Evolutionary conservation across 2,113 vertebrate genomes (phyloP).

Genomic region (Sclerurus mexicanus): DNA sequence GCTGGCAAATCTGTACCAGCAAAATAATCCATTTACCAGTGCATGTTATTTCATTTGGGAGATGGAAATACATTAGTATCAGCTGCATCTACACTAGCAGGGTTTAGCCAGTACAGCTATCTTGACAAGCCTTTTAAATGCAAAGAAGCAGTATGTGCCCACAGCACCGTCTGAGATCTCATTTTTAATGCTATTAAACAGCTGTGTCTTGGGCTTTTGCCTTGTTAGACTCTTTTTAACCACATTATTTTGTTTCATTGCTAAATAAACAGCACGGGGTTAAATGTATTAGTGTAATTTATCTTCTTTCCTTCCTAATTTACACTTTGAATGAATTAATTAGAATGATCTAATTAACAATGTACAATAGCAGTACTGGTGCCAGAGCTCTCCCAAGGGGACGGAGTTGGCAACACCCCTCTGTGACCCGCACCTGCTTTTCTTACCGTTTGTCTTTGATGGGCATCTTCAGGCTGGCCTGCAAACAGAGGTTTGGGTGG

Average conservation of each 20-base stretch:
- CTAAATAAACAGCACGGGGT: conserved; percentile 76
- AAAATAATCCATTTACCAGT: background rate
- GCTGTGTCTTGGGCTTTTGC: conserved; percentile 66
- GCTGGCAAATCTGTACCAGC: background rate
- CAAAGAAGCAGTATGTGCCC: conserved; percentile 44
- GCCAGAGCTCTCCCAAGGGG: conserved; percentile 16
- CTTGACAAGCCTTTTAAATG: conserved; percentile 15
- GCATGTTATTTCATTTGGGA: background rate
- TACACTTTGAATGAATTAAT: conserved; percentile 74
- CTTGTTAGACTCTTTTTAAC: conserved; percentile 71
- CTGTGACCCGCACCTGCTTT: conserved; percentile 50
- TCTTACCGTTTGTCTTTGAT: background rate
- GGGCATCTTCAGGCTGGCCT: background rate
- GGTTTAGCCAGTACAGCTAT: conserved; percentile 3
- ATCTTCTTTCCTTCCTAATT: conserved; percentile 78
- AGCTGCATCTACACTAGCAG: conserved; percentile 13
- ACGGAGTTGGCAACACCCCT: background rate
- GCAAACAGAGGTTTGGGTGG: background rate
- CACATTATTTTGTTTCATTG: conserved; percentile 72
- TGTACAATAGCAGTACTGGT: conserved; percentile 38
- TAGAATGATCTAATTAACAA: conserved; percentile 77
- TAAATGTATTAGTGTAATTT: conserved; percentile 78
- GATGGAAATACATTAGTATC: conserved; percentile 22
- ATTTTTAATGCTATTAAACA: conserved; percentile 72
- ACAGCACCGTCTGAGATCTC: conserved; percentile 56